Conservation (phyloP, 2,797 vertebrate genomes). For the Anniella stebbinsi region DNA sequence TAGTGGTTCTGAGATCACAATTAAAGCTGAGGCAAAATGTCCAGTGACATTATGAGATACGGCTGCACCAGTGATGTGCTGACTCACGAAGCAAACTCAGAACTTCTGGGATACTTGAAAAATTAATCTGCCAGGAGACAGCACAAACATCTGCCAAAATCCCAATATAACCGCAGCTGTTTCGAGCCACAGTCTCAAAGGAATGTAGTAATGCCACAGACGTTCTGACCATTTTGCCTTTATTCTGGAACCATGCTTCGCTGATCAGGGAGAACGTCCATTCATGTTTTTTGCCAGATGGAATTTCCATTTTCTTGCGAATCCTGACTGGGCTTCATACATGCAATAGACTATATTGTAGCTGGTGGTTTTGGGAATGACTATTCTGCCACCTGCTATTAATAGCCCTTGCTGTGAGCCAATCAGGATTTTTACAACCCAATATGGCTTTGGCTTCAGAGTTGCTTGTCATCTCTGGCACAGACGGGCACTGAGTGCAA, state of each 20-base stretch:
- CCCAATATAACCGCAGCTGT: neutral
- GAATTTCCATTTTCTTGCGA: neutral
- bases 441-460: conserved; percentile 36
- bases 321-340: neutral
- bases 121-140: neutral
- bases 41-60: neutral
- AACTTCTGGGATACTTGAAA: neutral
- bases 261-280: neutral
- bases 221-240: neutral
- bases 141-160: conserved; percentile 18
- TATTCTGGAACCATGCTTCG: conserved; percentile 17
- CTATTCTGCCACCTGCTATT: conserved; percentile 40
- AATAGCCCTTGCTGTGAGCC: conserved; percentile 21
- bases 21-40: neutral
- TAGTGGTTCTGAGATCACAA: neutral
- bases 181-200: conserved; percentile 13
- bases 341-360: conserved; percentile 16
- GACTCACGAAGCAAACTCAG: neutral
- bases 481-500: neutral
- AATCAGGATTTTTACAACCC: conserved; percentile 37
- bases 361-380: conserved; percentile 1
- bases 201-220: neutral
- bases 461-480: conserved; percentile 19
- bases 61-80: conserved; percentile 7
- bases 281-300: neutral